These are phyloP conservation scores for Spea multiplicata DNA, from an alignment of 2,113 vertebrate species.

Conservation along the genomic window DNA sequence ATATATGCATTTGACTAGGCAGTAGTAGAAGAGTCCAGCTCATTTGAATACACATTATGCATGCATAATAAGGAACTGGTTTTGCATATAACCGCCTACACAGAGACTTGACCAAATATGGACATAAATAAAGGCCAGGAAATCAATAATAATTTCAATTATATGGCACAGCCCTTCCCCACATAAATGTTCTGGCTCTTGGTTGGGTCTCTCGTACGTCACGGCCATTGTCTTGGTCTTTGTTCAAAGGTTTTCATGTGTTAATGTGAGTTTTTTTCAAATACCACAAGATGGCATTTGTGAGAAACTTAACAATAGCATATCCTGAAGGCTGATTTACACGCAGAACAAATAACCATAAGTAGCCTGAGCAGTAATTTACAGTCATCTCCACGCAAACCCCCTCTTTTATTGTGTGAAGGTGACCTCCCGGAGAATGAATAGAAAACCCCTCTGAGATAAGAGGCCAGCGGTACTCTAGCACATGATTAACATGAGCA, in stretches of 20 bases:
- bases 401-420: constrained; percentile 27
- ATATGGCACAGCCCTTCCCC: no score
- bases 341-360: background rate
- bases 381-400: constrained; percentile 28
- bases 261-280: background rate
- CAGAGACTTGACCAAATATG: no score
- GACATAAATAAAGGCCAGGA: no score
- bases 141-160: no score
- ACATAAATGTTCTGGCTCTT: no score
- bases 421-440: constrained; percentile 30
- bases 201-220: no score
- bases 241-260: background rate
- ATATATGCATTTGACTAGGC: no score
- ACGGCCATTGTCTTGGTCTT: no score
- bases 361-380: constrained; percentile 23
- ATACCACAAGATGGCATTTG: constrained; percentile 43
- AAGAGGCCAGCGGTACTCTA: background rate
- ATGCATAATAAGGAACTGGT: no score
- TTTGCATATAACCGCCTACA: no score
- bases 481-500: constrained; percentile 1
- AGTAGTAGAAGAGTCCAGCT: no score
- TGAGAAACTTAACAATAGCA: constrained; percentile 14
- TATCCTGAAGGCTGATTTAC: background rate
- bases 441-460: constrained; percentile 1
- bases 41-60: no score